These are phyloP conservation scores for Centruroides sculpturatus DNA, from an alignment of 1,140 invertebrate genomes.

Conservation along the genomic window DNA sequence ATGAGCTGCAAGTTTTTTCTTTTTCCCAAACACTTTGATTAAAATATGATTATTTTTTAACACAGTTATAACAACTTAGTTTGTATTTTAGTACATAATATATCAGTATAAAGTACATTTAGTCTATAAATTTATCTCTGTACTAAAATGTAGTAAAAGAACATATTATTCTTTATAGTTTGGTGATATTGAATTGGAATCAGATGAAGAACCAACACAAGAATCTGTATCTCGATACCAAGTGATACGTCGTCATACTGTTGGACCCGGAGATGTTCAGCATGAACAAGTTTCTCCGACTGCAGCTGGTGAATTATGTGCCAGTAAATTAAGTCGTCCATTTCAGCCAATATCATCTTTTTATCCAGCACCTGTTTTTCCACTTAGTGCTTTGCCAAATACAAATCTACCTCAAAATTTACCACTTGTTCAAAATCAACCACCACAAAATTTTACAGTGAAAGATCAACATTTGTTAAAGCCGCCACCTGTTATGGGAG, in stretches of 20 bases:
- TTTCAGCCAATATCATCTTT: constrained; percentile 1
- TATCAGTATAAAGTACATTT: too few relatives aligned
- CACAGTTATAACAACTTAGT: too few relatives aligned
- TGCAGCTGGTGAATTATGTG: constrained; percentile 1
- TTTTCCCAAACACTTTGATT: too few relatives aligned
- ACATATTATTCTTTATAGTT: constrained; percentile 32
- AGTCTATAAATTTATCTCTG: too few relatives aligned
- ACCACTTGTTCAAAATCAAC: constrained; percentile 55
- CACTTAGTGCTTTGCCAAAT: constrained; percentile 37
- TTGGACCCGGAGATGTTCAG: constrained; percentile 63
- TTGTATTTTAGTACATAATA: too few relatives aligned
- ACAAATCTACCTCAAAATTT: constrained; percentile 56
- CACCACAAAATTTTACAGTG: constrained; percentile 67
- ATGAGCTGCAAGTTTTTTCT: too few relatives aligned
- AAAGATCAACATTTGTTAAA: constrained; percentile 88
- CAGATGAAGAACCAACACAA: constrained; percentile 33
- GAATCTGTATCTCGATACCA: constrained; percentile 30
- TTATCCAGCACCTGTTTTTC: constrained; percentile 15
- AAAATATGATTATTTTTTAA: too few relatives aligned
- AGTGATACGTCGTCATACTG: constrained; percentile 67
- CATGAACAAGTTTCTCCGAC: constrained; percentile 28
- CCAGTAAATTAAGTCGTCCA: constrained; percentile 10
- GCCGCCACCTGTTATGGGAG: constrained; percentile 73
- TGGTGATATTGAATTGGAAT: constrained; percentile 43
- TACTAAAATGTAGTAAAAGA: too few relatives aligned